These are phyloP conservation scores for Trichonephila clavata DNA, from an alignment of 1,140 invertebrate genomes.

Conservation along the genomic window DNA sequence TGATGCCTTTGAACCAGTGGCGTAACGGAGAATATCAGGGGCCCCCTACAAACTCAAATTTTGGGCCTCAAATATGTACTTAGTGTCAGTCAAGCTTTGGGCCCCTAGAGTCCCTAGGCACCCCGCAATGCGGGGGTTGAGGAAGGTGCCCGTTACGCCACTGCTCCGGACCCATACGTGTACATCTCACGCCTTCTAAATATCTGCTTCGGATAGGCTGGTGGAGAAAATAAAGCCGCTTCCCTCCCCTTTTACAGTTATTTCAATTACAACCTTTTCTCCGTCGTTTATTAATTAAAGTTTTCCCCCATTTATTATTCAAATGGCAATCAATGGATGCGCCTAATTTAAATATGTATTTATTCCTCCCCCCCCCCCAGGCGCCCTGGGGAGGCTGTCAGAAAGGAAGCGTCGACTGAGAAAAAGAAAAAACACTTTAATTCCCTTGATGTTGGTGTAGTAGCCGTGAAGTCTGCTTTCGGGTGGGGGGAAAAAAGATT, in stretches of 20 bases:
- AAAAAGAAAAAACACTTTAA: background rate
- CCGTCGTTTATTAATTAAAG: conserved; percentile 60
- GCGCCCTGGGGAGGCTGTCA: background rate
- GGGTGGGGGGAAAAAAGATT: too few species aligned
- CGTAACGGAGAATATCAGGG: too few species aligned
- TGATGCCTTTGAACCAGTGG: too few species aligned
- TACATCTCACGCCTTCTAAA: background rate
- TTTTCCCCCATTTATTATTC: conserved; percentile 41
- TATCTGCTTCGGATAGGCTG: background rate
- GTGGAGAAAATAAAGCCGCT: background rate
- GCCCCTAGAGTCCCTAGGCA: too few species aligned
- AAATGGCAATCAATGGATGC: conserved; percentile 25
- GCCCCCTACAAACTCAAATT: too few species aligned
- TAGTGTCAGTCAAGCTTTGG: too few species aligned
- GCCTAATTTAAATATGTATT: conserved; percentile 58
- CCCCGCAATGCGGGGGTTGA: too few species aligned
- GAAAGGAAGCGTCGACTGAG: background rate
- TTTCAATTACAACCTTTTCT: conserved; percentile 26
- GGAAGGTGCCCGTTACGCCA: too few species aligned
- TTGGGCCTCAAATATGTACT: too few species aligned
- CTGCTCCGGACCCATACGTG: background rate
- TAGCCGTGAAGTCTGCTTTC: too few species aligned
- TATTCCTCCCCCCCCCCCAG: background rate
- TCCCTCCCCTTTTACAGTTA: background rate
- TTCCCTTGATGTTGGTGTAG: background rate